These are phyloP conservation scores for Perca fluviatilis DNA, from an alignment of 2,113 vertebrate species.

Conservation along the genomic window DNA sequence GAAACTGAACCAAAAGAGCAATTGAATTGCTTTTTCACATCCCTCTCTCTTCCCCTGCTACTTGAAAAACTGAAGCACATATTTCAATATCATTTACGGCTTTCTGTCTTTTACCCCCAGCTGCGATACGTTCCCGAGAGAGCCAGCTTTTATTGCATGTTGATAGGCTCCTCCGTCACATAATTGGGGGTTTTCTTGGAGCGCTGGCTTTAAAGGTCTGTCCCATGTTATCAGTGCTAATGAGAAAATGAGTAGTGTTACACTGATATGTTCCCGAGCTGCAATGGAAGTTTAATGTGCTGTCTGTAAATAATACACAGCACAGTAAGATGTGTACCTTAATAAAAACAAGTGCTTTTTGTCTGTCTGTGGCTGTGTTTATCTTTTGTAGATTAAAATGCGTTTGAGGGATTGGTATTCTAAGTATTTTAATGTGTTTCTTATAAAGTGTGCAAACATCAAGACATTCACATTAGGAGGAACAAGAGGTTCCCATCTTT, in stretches of 20 bases:
- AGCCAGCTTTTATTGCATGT: slow-evolving; percentile 46
- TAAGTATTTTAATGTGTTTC: slow-evolving; percentile 12
- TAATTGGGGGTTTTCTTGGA: slow-evolving; percentile 75
- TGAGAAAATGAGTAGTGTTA: slow-evolving; percentile 72
- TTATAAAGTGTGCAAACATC: slow-evolving; percentile 7
- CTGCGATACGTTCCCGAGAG: slow-evolving; percentile 50
- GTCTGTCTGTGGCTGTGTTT: neutral
- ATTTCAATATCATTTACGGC: slow-evolving; percentile 48
- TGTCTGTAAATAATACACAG: slow-evolving; percentile 68
- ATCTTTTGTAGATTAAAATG: slow-evolving; percentile 16
- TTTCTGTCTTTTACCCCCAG: slow-evolving; percentile 61
- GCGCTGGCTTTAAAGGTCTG: slow-evolving; percentile 65
- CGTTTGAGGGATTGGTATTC: neutral
- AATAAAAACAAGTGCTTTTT: slow-evolving; percentile 30
- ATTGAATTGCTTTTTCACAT: slow-evolving; percentile 41
- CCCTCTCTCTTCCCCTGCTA: slow-evolving; percentile 16
- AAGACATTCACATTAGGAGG: neutral
- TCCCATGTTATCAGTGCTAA: slow-evolving; percentile 77
- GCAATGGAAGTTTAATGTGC: slow-evolving; percentile 52
- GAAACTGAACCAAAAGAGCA: slow-evolving; percentile 58
- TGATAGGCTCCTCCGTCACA: slow-evolving; percentile 63
- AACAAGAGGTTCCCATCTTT: slow-evolving; percentile 57
- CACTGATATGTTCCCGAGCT: slow-evolving; percentile 47
- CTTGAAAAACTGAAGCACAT: slow-evolving; percentile 49
- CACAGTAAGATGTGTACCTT: slow-evolving; percentile 30